Evolutionary conservation across 1,140 invertebrate genomes (phyloP), one percentile per base, ranked within the genome.

Genomic region (Cyclargus thomasi): DNA sequence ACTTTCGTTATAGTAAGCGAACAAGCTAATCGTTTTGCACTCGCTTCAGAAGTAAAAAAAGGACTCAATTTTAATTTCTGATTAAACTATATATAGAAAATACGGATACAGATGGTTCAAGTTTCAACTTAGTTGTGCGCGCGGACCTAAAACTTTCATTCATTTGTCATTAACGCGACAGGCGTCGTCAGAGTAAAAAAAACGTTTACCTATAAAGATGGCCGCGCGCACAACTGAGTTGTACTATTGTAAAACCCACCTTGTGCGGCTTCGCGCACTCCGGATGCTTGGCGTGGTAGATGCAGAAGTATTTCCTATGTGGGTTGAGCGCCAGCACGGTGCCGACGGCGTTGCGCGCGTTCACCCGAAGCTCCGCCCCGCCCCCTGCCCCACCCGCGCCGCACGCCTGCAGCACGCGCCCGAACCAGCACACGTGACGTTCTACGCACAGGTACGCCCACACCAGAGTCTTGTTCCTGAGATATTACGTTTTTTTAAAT

Each of bases 311-410:
- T 90, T 98, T 97, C 63, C 98, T 92, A 87, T 97, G 96, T 4
- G 98, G 98, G 91, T 99, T 99, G 39, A 99, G 90, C 1, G 97
- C 96, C 20, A 99, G 90, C 35, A 99, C 98, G 20, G 99, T 99
- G 6, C 99, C 99, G 36, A 99, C 95, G 89, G 97, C 99, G 92
- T 99, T 99, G 77, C 97, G 94, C 2, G 97, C 96, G 92, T 99
- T 99, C 47, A 99, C 98, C 73, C 95, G 94, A 65, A 99, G 91
- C 74, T 97, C 64, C 16, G 39, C 94, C 57, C 93, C 94, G 86
- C 97, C 95, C 86, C 93, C 62, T 64, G 96, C 96, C 16, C 64
- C 94, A n/a, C 64, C 94, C 59, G 93, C 94, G 86, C 97, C 95
- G 87, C 93, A 62, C 65, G 96, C 96, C 72, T 98, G 94, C 55